Base-by-base conservation (phyloP, 2,888 invertebrate genomes). In the Ptychoptera albimana region DNA sequence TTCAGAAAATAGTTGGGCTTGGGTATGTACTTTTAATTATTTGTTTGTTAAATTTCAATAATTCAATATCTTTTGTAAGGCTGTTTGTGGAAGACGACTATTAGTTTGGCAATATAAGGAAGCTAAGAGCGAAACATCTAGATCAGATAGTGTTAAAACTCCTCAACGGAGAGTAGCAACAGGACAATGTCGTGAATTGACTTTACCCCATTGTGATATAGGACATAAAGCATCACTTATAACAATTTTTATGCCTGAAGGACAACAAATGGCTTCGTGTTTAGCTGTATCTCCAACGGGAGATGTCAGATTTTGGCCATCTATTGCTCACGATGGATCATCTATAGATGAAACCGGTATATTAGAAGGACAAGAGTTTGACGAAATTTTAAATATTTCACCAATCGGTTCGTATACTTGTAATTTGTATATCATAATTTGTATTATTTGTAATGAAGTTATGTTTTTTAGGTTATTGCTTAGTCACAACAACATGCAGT, bases 271-370 rank as follows among this genome's bases (percentile, higher is more conserved):
- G 60, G 86, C 89, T 8, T 81, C 87, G 1, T 89, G 89, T 56
- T 76, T 94, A 53, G 91, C 92, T 12, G 88, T 91, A 1, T 92
- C 93, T 1, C 92, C 93, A 1, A 93, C 93, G 59, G 94, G 93
- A 32, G 77, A 82, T 42, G 81, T 91, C 1, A 76, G 93, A 1
- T 93, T 83, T 64, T 96, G 94, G 94, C 76, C 86, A 0, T 86
- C 83, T 5, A 78, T 93, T 34, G 83, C 84, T 0, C 87, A 92
- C 53, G 91, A 91, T 58, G 82, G 82, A 0, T 79, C 82, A 1
- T 88, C 83, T 10, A 75, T 82, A 11, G 93, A 94, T 60, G 77
- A 82, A 37, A 80, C 77, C 45, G 82, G 85, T 2, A 91, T 92
- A 57, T 68, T 94, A 31, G 86, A 87, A 29, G 87, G 88, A 0